Percentiles rank a stretch among this genome's conserved stretches.
Evolutionary conservation across 1,140 invertebrate species (phyloP).

Genomic region (Whitmania pigra): DNA sequence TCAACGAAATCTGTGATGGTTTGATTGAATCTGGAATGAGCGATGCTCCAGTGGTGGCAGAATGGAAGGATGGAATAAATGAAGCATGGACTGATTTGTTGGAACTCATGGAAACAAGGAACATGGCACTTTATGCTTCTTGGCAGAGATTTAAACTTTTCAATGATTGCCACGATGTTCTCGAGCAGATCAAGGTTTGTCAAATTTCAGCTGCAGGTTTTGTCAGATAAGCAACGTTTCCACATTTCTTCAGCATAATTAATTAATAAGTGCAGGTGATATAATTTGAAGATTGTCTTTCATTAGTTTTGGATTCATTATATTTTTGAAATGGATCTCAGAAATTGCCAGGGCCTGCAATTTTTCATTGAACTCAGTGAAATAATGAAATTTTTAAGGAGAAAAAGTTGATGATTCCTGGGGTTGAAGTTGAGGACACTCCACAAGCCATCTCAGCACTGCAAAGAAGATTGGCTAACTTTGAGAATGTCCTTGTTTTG

Average conservation of each 20-base stretch:
- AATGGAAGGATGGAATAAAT: slow-evolving; percentile 96
- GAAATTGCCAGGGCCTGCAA: neutral
- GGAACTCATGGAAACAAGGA: slow-evolving; percentile 92
- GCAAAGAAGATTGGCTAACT: slow-evolving; percentile 86
- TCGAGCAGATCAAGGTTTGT: slow-evolving; percentile 48
- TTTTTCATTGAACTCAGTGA: neutral
- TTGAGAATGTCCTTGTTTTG: slow-evolving; percentile 84
- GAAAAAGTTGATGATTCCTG: slow-evolving; percentile 89
- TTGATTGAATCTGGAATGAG: slow-evolving; percentile 86
- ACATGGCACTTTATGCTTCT: slow-evolving; percentile 86
- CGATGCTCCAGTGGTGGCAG: slow-evolving; percentile 90
- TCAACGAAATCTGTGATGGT: slow-evolving; percentile 88
- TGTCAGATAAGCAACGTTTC: too few species aligned
- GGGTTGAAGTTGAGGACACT: slow-evolving; percentile 92
- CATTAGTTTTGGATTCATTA: too few species aligned
- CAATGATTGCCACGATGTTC: slow-evolving; percentile 97
- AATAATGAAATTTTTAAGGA: slow-evolving; percentile 36
- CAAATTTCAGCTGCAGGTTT: too few species aligned
- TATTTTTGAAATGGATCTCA: neutral
- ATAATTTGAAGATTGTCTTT: too few species aligned
- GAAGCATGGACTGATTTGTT: slow-evolving; percentile 96
- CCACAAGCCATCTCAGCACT: slow-evolving; percentile 85
- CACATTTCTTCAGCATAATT: too few species aligned
- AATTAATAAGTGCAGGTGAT: too few species aligned
- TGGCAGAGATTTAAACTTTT: slow-evolving; percentile 98